Evolutionary conservation across 2,797 vertebrate species (phyloP).

Genomic region (Myotis pilosus): DNA sequence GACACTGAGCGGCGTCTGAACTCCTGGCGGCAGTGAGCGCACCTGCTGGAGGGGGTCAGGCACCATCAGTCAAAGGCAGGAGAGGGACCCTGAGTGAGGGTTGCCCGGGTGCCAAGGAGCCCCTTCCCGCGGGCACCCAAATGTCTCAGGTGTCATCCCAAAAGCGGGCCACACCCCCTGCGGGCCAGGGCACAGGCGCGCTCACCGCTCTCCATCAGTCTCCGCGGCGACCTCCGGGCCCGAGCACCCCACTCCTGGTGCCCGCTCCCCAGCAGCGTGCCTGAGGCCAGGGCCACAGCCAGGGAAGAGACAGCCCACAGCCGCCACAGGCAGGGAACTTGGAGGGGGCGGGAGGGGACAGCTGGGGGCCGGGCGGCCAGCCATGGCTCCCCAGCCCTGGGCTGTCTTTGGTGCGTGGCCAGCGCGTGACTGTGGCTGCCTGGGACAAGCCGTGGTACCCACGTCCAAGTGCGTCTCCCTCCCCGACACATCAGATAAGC

Average conservation of each 20-base stretch:
- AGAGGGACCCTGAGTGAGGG: conserved; percentile 72
- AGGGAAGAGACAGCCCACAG: too few relatives aligned
- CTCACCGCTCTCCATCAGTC: neutral
- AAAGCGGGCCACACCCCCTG: neutral
- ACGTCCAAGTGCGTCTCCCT: neutral
- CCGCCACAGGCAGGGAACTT: neutral
- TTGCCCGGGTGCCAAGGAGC: conserved; percentile 48
- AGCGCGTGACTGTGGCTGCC: neutral
- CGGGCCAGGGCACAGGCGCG: accelerated
- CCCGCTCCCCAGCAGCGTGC: too few relatives aligned
- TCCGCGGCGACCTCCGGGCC: neutral
- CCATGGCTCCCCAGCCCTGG: too few relatives aligned
- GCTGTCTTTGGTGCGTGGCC: neutral
- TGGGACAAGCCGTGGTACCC: neutral
- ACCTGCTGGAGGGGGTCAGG: conserved; percentile 83
- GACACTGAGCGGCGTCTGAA: conserved; percentile 84
- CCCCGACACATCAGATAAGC: accelerated
- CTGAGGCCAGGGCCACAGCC: too few relatives aligned
- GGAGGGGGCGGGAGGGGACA: neutral
- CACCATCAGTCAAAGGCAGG: conserved; percentile 84
- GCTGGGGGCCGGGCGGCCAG: accelerated
- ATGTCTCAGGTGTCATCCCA: accelerated
- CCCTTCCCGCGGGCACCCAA: neutral
- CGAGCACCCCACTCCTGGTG: too few relatives aligned
- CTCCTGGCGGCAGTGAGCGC: conserved; percentile 84